Percentiles rank a stretch among this genome's conserved stretches.
phyloP scores from a whole-genome alignment of 2,113 vertebrate genomes.

The Rattus rattus region DNA sequence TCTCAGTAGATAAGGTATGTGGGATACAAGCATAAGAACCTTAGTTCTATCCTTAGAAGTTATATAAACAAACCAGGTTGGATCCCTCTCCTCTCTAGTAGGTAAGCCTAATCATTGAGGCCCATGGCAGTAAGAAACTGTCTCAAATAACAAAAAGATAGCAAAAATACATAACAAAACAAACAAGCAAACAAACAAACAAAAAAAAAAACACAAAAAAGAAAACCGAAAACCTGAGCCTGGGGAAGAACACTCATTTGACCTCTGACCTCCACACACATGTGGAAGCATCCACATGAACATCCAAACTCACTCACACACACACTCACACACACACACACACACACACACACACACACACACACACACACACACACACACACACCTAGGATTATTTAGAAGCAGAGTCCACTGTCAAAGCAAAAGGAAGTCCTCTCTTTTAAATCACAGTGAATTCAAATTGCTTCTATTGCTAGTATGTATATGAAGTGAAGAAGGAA shows the following conservation, averaged over 20 bases:
- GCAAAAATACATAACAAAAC: too few relatives aligned
- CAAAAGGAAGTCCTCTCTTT: neutral
- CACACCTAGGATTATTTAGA: neutral
- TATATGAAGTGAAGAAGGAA: neutral
- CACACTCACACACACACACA: neutral
- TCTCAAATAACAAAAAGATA: neutral
- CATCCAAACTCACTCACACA: neutral
- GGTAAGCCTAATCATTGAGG: neutral
- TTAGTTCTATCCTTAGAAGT: neutral
- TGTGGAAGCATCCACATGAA: neutral
- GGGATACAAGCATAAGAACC: neutral
- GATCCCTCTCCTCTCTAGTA: neutral
- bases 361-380: neutral
- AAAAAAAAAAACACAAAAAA: too few relatives aligned
- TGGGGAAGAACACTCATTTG: neutral
- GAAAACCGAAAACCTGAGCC: neutral
- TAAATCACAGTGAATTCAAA: neutral
- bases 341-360: neutral
- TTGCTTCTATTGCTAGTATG: neutral
- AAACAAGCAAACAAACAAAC: too few relatives aligned
- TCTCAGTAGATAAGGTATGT: neutral
- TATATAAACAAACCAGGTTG: neutral
- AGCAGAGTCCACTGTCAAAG: neutral
- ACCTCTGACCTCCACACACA: neutral
- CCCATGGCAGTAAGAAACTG: neutral